phyloP scores from a whole-genome alignment of 1,140 invertebrate species.

The Adoxophyes honmai region DNA sequence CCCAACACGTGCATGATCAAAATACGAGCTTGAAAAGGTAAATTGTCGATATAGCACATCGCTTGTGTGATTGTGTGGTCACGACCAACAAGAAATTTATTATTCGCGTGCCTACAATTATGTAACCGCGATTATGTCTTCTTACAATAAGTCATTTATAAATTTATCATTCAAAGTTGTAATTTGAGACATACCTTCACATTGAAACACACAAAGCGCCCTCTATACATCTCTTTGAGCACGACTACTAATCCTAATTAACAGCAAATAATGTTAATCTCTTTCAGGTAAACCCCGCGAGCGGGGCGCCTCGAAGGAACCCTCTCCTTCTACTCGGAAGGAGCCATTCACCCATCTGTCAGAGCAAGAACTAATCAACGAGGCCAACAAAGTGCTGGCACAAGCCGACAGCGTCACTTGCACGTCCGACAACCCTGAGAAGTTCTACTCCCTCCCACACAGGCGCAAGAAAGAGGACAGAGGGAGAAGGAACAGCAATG shows the following conservation, averaged over 20 bases:
- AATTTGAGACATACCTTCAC: too few relatives aligned
- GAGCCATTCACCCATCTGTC: conserved; percentile 81
- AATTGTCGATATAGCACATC: too few relatives aligned
- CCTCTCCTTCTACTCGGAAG: conserved; percentile 77
- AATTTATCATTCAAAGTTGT: too few relatives aligned
- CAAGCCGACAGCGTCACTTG: conserved; percentile 82
- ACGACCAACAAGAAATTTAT: too few relatives aligned
- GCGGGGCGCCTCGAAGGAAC: conserved; percentile 53
- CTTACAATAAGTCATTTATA: too few relatives aligned
- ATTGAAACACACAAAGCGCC: too few relatives aligned
- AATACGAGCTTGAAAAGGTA: too few relatives aligned
- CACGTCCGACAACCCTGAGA: conserved; percentile 77
- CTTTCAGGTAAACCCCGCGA: conserved; percentile 69
- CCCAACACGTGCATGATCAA: too few relatives aligned
- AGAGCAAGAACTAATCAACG: conserved; percentile 82
- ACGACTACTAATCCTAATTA: neutral
- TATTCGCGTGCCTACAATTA: too few relatives aligned
- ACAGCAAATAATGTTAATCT: neutral
- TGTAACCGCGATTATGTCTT: too few relatives aligned
- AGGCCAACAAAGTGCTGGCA: conserved; percentile 83
- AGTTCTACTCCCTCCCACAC: conserved; percentile 81
- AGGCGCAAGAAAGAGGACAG: conserved; percentile 68
- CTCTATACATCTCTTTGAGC: neutral
- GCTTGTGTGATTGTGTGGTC: too few relatives aligned
- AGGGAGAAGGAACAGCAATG: conserved; percentile 65